Percentiles rank a stretch among this genome's conserved stretches.
These are phyloP conservation scores for Sebastes diaconus DNA, from an alignment of 2,797 vertebrate species.

Conservation along the genomic window DNA sequence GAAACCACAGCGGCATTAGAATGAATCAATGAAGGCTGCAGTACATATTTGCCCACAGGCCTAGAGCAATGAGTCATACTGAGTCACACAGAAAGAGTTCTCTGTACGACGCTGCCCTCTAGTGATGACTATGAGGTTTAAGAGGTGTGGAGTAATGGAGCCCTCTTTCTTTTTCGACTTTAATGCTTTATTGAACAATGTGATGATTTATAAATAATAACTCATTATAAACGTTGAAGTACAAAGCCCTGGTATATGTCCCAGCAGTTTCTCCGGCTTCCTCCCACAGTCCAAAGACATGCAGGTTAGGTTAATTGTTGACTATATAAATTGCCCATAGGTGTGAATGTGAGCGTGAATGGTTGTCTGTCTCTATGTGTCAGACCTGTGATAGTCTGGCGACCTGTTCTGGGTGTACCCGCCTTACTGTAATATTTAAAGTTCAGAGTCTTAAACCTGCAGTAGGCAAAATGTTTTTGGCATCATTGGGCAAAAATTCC, in stretches of 20 bases:
- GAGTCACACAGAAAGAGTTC: neutral
- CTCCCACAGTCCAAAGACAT: no score
- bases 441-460: no score
- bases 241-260: neutral
- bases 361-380: no score
- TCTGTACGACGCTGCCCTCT: constrained; percentile 37
- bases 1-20: neutral
- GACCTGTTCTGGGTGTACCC: no score
- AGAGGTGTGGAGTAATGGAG: neutral
- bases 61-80: neutral
- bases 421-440: no score
- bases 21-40: neutral
- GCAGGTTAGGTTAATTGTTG: no score
- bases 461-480: no score
- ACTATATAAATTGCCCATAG: no score
- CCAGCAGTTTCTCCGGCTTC: no score
- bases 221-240: neutral
- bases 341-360: no score
- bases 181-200: neutral
- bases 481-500: no score
- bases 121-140: constrained; percentile 1
- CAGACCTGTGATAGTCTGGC: no score
- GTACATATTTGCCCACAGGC: neutral
- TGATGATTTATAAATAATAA: neutral
- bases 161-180: neutral